Evolutionary conservation across 2,797 vertebrate genomes (phyloP).

Genomic region (Eulemur mongoz): DNA sequence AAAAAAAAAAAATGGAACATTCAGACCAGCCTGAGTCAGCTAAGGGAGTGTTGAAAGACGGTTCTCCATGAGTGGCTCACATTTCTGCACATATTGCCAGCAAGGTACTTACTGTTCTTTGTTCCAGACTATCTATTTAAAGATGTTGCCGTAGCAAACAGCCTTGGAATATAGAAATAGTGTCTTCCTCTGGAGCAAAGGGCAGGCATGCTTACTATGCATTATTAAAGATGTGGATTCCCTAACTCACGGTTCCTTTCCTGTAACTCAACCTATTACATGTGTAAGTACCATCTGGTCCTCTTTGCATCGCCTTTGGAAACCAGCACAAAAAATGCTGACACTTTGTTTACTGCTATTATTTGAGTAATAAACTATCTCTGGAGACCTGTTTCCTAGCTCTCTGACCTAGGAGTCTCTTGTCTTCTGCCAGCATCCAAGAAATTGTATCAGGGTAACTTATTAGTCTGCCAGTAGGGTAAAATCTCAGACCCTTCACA

Average conservation of each 20-base stretch:
- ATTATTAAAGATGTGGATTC: neutral
- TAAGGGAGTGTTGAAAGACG: neutral
- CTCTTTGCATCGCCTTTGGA: neutral
- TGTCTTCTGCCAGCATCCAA: neutral
- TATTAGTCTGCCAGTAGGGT: neutral
- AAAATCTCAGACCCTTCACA: neutral
- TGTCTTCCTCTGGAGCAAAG: neutral
- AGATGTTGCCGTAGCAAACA: neutral
- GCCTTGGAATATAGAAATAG: neutral
- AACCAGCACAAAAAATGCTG: neutral
- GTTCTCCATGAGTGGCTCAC: neutral
- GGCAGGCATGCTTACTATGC: neutral
- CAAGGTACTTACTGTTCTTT: neutral
- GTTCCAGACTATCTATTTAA: neutral
- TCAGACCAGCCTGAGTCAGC: neutral
- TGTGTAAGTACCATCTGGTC: neutral
- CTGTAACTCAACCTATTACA: neutral
- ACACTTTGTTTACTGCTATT: neutral
- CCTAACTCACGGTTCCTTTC: neutral
- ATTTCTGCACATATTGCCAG: neutral
- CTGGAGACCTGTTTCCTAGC: neutral
- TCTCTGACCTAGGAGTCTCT: neutral
- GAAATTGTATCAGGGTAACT: neutral
- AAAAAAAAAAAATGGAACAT: neutral
- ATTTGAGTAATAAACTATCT: neutral